phyloP scores from a whole-genome alignment of 2,113 vertebrate species.

The Hymenochirus boettgeri region DNA sequence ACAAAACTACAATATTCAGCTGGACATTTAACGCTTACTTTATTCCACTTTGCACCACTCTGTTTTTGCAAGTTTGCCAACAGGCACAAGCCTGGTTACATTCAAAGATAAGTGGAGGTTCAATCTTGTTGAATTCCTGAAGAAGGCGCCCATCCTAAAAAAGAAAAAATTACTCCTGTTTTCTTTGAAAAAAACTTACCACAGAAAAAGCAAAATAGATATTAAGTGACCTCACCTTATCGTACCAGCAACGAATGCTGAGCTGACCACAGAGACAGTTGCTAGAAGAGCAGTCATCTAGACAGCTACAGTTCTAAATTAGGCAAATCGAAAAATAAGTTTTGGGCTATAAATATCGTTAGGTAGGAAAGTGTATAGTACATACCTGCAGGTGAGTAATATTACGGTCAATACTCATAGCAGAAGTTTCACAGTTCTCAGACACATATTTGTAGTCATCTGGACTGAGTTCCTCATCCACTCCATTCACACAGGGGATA shows the following conservation, averaged over 20 bases:
- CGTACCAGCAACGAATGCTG: slow-evolving; percentile 92
- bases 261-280: slow-evolving; percentile 91
- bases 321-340: background rate
- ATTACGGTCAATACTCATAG: slow-evolving; percentile 91
- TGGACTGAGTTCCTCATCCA: slow-evolving; percentile 80
- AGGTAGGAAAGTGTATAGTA: no score
- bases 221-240: slow-evolving; percentile 68
- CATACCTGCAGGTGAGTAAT: slow-evolving; percentile 86
- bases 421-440: slow-evolving; percentile 87
- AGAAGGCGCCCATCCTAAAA: slow-evolving; percentile 81
- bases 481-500: slow-evolving; percentile 84
- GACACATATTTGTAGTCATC: slow-evolving; percentile 90
- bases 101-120: slow-evolving; percentile 88
- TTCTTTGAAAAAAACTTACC: background rate
- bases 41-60: slow-evolving; percentile 87
- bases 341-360: no score
- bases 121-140: slow-evolving; percentile 92
- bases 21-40: slow-evolving; percentile 74
- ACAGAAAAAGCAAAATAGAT: background rate
- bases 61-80: slow-evolving; percentile 84
- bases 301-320: slow-evolving; percentile 78
- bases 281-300: slow-evolving; percentile 87
- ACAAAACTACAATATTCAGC: no score
- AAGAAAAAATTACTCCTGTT: background rate
- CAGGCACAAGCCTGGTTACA: slow-evolving; percentile 90